Percentiles rank a stretch among this genome's conserved stretches.
These are phyloP conservation scores for Cavia porcellus DNA, from an alignment of 2,113 vertebrate genomes.

Conservation along the genomic window DNA sequence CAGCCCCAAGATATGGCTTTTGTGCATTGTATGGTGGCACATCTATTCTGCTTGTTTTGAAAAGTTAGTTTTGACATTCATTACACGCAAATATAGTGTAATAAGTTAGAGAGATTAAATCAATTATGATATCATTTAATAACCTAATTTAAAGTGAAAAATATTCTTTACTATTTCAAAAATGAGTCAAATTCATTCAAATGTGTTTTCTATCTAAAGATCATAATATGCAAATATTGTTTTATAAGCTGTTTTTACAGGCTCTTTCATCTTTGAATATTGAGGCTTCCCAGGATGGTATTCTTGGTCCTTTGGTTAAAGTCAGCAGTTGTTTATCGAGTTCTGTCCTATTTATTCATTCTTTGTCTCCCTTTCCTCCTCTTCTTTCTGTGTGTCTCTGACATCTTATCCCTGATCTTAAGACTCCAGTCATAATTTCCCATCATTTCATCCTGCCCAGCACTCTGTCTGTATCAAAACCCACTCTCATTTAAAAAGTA, in stretches of 20 bases:
- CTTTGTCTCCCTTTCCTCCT: too few relatives aligned
- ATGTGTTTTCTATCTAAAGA: neutral
- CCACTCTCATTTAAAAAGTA: neutral
- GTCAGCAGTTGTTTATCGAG: neutral
- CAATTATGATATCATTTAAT: neutral
- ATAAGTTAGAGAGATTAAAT: neutral
- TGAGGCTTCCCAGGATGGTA: neutral
- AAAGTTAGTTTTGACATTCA: neutral
- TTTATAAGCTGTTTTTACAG: neutral
- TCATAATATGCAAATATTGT: neutral
- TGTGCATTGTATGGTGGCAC: too few relatives aligned
- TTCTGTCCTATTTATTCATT: neutral
- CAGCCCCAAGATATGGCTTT: neutral
- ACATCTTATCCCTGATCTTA: neutral
- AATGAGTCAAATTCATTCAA: neutral
- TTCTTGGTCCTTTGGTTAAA: neutral
- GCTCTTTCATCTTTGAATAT: neutral
- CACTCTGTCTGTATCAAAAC: neutral
- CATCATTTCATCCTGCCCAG: neutral
- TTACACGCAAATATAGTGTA: neutral
- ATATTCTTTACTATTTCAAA: neutral
- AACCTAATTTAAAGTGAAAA: neutral
- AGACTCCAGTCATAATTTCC: neutral
- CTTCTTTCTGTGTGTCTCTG: neutral
- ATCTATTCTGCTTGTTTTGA: neutral